Percentiles rank a stretch among this genome's conserved stretches.
These are phyloP conservation scores for Drosophila dives DNA, from an alignment of 2,888 invertebrate species.

Conservation along the genomic window DNA sequence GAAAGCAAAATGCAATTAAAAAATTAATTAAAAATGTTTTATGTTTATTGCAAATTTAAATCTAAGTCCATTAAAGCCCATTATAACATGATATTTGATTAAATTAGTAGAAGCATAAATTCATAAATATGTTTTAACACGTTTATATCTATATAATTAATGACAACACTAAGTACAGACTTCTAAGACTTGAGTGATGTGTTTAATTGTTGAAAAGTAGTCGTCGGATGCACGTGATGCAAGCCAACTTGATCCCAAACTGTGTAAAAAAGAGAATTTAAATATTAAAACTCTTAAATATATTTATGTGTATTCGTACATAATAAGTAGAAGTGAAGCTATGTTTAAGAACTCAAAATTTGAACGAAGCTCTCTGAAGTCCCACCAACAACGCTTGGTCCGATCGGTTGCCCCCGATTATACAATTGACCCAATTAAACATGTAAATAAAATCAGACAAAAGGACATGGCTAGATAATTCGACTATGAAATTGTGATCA, in stretches of 20 bases:
- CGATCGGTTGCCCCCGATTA: not conserved
- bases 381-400: not conserved
- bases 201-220: slow-evolving; percentile 30
- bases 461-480: not conserved
- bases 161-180: slow-evolving; percentile 19
- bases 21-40: not conserved
- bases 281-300: not conserved
- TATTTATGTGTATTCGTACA: not conserved
- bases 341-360: not conserved
- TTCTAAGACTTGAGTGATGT: slow-evolving; percentile 27
- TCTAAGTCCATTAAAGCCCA: not conserved
- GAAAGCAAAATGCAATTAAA: not conserved
- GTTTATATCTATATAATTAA: not conserved
- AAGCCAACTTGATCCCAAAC: slow-evolving; percentile 91
- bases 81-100: not conserved
- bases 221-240: slow-evolving; percentile 85
- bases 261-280: slow-evolving; percentile 73
- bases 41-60: not conserved
- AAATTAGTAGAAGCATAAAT: not conserved
- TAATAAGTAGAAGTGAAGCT: not conserved
- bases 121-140: not conserved
- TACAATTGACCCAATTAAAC: not conserved
- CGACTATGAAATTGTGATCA: not conserved
- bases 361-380: too few relatives aligned
- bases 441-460: not conserved